Evolutionary conservation across 2,888 invertebrate genomes (phyloP), one percentile per base, ranked within the genome.

Genomic region (Tetheella fluctuosa): DNA sequence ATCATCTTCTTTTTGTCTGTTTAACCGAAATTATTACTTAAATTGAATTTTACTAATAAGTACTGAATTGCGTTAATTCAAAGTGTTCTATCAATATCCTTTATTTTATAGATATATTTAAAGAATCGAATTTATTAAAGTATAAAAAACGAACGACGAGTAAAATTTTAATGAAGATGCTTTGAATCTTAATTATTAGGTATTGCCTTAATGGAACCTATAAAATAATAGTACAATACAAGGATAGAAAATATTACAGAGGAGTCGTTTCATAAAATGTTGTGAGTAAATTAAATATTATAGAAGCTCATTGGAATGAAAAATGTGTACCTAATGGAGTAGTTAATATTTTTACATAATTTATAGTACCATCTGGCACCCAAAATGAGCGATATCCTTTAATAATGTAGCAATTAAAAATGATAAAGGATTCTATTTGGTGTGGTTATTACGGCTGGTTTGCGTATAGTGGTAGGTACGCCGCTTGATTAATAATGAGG

Each of bases 321-420:
- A 42, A 42, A 34, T 39, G 48, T 48, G 10, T 48, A 48, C 20
- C n/a, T 20, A 48, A 48, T 48, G 48, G 48, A 48, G 48, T 20
- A 48, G 17, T 48, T 48, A 48, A 48, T 48, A 48, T 48, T 48
- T 48, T 48, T 48, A 7, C 59, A 57, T 59, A 65, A 63, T 20
- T 64, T 65, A 73, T 63, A 54, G 63, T 7, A 63, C 57, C 77
- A 72, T 68, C 74, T 74, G 74, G 77, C 64, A 25, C 39, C 62
- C 53, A 54, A 59, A 67, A 65, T 62, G 64, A 59, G 58, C 52
- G 48, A 58, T 68, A 61, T 54, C 55, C 57, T 59, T 64, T 64
- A 54, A 60, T 69, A 69, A 76, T 63, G 56, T 61, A 65, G 39
- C 59, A 68, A 74, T 71, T 68, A 65, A 59, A 69, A 71, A 69